Base-by-base conservation (phyloP, 1,140 invertebrate species). In the Conus betulinus region DNA sequence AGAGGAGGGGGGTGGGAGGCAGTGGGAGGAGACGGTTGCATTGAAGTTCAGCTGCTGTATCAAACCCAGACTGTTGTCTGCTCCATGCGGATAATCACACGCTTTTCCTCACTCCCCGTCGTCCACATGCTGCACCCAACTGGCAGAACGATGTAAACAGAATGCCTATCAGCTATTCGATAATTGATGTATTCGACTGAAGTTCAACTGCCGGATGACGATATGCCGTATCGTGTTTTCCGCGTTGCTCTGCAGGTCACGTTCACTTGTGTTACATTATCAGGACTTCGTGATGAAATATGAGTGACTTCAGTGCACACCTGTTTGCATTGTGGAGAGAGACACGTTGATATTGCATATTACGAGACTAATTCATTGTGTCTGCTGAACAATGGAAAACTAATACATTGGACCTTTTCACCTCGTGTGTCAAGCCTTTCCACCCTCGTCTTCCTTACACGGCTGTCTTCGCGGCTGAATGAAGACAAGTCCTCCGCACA, bases 351-450 rank as follows among this genome's bases (percentile, higher is more conserved):
- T 71, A 71, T 3, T 23, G 67, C 67, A 71, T 71, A 71, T 71
- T 71, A 71, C 11, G 17, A 71, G 67, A 3, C 67, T 71, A 71
- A 71, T 71, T 71, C 6, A 71, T 71, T 8, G 76, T 39, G 76
- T 8, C 25, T 5, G 10, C 25, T 11, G 51, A 53, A 81, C 79
- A 81, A 81, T 53, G 79, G 79, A 53, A 81, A 81, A 81, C 79
- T 23, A 81, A 81, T 53, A 52, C 79, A 81, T 81, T 53, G 79
- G 79, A 81, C 51, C 79, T 53, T 81, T 81, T 81, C 27, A 52
- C 79, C 79, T 81, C 79, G 15, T 53, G 27, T 53, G 79, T 81
- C 79, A 81, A 53, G 7, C 51, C 27, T 81, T 23, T 23, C 67
- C 67, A 20, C 67, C 67, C 67, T 71, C 20, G 67, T 71, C 67